Conservation (phyloP, 1,140 invertebrate species). For the Centruroides vittatus region DNA sequence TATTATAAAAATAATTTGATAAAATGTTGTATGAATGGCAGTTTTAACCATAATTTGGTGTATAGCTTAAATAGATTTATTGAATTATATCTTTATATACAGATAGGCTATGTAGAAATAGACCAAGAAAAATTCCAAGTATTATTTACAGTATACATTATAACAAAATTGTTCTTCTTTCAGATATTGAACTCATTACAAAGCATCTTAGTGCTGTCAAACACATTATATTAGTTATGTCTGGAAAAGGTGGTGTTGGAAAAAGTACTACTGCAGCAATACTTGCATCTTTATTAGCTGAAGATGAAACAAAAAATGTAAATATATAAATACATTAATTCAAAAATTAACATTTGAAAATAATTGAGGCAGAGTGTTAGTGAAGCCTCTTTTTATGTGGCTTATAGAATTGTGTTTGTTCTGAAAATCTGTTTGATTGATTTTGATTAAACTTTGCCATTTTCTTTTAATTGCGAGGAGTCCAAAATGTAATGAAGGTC, state of each 20-base stretch:
- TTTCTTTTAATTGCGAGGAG: no score
- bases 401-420: no score
- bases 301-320: conserved; percentile 51
- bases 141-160: background rate
- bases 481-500: no score
- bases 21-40: no score
- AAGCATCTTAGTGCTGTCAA: conserved; percentile 60
- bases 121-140: background rate
- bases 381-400: no score
- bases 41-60: no score
- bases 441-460: no score
- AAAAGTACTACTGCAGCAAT: conserved; percentile 56
- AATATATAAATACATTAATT: background rate
- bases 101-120: no score
- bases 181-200: conserved; percentile 55
- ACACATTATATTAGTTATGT: conserved; percentile 79
- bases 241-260: conserved; percentile 95
- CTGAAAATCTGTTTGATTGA: no score
- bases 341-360: background rate
- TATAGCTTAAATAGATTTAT: no score
- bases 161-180: conserved; percentile 7
- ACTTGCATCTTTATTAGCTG: conserved; percentile 63
- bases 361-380: background rate
- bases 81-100: no score
- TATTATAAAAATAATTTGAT: no score